Conservation (phyloP, 2,888 invertebrate genomes). For the Tachina lurida region DNA sequence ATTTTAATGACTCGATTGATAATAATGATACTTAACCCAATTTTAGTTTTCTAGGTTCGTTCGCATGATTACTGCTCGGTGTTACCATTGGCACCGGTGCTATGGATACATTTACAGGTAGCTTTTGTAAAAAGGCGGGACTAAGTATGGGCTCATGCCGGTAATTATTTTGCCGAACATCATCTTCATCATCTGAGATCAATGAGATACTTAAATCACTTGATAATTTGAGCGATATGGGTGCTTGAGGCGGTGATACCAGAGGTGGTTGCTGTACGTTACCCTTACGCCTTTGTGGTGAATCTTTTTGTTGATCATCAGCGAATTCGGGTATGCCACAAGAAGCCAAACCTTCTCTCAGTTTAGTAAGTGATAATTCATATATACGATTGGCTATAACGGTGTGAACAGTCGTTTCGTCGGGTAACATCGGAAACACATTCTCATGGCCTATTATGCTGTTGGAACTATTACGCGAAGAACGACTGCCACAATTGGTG, state of each 20-base stretch:
- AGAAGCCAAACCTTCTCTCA: slow-evolving; percentile 80
- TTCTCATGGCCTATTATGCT: slow-evolving; percentile 3
- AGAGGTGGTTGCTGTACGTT: slow-evolving; percentile 73
- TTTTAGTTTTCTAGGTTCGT: slow-evolving; percentile 64
- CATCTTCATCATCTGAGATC: slow-evolving; percentile 81
- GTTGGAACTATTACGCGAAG: slow-evolving; percentile 25
- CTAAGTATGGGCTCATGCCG: slow-evolving; percentile 71
- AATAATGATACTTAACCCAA: slow-evolving; percentile 47
- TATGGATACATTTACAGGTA: slow-evolving; percentile 71
- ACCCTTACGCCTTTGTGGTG: slow-evolving; percentile 73
- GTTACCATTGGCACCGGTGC: slow-evolving; percentile 50
- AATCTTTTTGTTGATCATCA: slow-evolving; percentile 73
- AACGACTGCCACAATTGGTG: slow-evolving; percentile 48
- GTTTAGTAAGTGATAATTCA: slow-evolving; percentile 80
- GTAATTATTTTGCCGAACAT: slow-evolving; percentile 72
- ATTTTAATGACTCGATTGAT: slow-evolving; percentile 42
- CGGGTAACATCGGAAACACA: slow-evolving; percentile 77
- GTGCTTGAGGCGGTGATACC: slow-evolving; percentile 76
- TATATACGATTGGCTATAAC: slow-evolving; percentile 81
- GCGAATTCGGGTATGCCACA: slow-evolving; percentile 79
- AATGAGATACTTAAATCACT: slow-evolving; percentile 81
- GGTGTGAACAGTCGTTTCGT: slow-evolving; percentile 81
- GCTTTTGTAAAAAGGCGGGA: slow-evolving; percentile 77
- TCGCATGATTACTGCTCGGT: slow-evolving; percentile 10
- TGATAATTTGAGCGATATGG: slow-evolving; percentile 79